Evolutionary conservation across 2,888 invertebrate genomes (phyloP).

Genomic region (Matsumyia berberina): DNA sequence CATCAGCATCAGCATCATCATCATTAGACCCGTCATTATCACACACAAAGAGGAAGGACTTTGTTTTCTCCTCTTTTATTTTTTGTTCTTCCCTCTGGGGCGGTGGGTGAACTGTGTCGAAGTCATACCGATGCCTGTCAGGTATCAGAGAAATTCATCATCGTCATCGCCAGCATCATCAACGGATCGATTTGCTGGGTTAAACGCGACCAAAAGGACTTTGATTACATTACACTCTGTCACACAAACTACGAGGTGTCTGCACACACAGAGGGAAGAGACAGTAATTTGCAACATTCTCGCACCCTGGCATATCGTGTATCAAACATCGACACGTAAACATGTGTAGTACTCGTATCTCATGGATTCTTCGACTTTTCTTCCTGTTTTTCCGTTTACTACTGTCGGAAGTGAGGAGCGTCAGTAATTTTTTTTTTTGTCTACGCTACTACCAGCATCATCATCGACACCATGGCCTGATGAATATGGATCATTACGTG

Average conservation of each 20-base stretch:
- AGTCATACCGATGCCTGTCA: constrained; percentile 36
- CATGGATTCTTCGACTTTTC: constrained; percentile 2
- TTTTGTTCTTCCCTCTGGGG: not conserved
- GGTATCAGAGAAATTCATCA: constrained; percentile 57
- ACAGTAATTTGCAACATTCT: constrained; percentile 20
- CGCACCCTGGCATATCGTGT: constrained; percentile 3
- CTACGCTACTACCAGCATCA: constrained; percentile 8
- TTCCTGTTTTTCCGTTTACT: constrained; percentile 30
- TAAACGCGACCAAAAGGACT: constrained; percentile 52
- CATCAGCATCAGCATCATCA: constrained; percentile 62
- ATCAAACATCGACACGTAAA: not conserved
- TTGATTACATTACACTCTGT: constrained; percentile 50
- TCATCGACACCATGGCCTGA: constrained; percentile 16
- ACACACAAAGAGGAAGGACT: constrained; percentile 23
- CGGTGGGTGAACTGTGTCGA: constrained; percentile 7
- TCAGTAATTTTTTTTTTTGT: not conserved
- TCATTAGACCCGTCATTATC: constrained; percentile 57
- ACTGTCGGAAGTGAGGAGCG: constrained; percentile 18
- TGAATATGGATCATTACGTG: constrained; percentile 48
- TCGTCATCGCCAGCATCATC: constrained; percentile 40
- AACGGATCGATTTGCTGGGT: constrained; percentile 52
- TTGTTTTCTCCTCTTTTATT: constrained; percentile 5
- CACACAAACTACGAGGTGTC: not conserved
- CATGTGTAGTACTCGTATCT: not conserved
- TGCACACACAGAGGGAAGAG: not conserved